Evolutionary conservation across 2,113 vertebrate species (phyloP), one percentile per base, ranked within the genome.

Genomic region (Triplophysa rosa): DNA sequence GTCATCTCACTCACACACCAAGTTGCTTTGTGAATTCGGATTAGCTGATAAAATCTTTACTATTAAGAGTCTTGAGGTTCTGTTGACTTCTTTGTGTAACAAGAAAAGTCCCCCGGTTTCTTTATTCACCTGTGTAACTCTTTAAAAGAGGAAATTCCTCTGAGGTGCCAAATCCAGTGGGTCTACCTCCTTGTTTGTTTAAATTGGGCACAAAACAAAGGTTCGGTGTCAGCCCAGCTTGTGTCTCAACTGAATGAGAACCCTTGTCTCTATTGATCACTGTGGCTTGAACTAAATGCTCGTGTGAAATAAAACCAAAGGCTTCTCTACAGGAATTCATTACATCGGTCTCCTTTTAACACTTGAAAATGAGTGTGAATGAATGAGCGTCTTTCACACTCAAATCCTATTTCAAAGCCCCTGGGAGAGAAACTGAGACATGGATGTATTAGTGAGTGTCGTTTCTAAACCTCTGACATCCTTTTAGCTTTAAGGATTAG

Each of bases 291-390:
- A 37, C 47, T 68, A 72, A 75, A 58, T 23, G 78, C n/a, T 49
- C 68, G 24, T 71, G 26, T 76, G 74, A 72, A 67, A 47, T 33
- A 19, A 77, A 77, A 69, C 54, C 58, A 69, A 81, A 65, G 59
- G 12, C n/a, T 58, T 82, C 80, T 58, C 45, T 40, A 81, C 63
- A 78, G 69, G 70, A 81, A 66, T 87, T 82, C 52, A 61, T 84
- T 85, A 85, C 66, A 74, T 68, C 40, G 26, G 9, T 29, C 10
- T 58, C 49, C 68, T 67, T 74, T 29, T 77, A 59, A 70, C 61
- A 33, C 29, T 56, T 68, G 73, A 78, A 58, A 37, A 19, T 66
- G 17, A 9, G 40, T 16, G 83, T 67, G 68, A 64, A 77, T 84
- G 68, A 64, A 77, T 84, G 59, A 10, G 71, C 33, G 80, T 78